Conservation (phyloP, 2,113 vertebrate genomes). For the Strigops habroptila region DNA sequence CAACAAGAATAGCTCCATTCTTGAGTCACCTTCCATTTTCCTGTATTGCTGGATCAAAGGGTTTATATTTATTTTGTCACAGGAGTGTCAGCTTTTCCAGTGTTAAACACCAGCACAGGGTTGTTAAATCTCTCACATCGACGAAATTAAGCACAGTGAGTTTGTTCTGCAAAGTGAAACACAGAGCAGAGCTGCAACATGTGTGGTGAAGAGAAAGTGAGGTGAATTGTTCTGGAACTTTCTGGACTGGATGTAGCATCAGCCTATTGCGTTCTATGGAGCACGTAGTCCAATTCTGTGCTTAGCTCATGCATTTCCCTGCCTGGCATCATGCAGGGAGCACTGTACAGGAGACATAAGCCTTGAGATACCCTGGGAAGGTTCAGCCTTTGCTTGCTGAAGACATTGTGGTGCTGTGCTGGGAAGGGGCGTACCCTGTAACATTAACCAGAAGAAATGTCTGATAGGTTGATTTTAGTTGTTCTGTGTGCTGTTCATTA, state of each 20-base stretch:
- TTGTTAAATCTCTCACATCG: not conserved
- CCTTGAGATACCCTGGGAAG: not conserved
- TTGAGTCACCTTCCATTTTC: not conserved
- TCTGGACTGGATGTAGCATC: not conserved
- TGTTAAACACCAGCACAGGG: not conserved
- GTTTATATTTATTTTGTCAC: not conserved
- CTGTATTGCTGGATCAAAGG: not conserved
- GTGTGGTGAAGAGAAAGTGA: not conserved
- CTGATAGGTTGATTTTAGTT: not conserved
- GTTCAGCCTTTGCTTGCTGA: not conserved
- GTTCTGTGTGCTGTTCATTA: not conserved
- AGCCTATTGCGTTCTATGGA: rapidly evolving
- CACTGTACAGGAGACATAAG: not conserved
- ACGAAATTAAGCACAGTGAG: not conserved
- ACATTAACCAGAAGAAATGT: not conserved
- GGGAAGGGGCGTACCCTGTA: not conserved
- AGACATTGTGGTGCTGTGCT: not conserved
- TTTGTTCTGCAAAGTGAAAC: not conserved
- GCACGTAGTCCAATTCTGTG: not conserved
- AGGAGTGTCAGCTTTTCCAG: not conserved
- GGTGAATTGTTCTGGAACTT: not conserved
- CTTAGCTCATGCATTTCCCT: not conserved
- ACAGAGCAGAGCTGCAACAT: not conserved
- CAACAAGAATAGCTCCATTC: not conserved
- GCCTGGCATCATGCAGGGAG: not conserved